phyloP scores from a whole-genome alignment of 2,113 vertebrate genomes.

The Nerophis ophidion region DNA sequence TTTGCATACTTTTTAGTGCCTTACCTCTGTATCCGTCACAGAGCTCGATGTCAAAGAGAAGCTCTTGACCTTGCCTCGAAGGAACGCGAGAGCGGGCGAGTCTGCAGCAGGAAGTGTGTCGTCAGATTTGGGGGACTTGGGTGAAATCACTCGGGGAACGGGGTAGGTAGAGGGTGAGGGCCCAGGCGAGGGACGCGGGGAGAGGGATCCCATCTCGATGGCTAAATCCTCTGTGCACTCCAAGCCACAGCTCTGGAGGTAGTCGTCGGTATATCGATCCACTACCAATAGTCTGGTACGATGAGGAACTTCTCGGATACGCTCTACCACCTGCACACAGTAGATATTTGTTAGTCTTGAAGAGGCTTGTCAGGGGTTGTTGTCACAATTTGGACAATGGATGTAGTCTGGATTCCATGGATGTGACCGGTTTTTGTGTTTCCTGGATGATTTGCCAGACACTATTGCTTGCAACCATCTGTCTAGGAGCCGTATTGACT shows the following conservation, averaged over 20 bases:
- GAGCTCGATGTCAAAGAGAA: conserved; percentile 41
- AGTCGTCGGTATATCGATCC: conserved; percentile 84
- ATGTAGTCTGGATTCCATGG: no score
- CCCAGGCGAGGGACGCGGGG: conserved; percentile 40
- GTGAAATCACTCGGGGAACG: conserved; percentile 18
- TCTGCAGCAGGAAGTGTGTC: conserved; percentile 14
- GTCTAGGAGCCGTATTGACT: no score
- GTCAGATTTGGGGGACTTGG: conserved; percentile 20
- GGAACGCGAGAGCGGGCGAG: conserved; percentile 9
- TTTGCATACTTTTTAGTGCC: background rate
- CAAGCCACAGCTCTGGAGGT: conserved; percentile 73
- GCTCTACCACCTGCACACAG: conserved; percentile 80
- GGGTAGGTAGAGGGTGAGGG: conserved; percentile 44
- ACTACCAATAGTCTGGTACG: conserved; percentile 86
- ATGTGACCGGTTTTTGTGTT: no score
- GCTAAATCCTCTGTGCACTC: conserved; percentile 81
- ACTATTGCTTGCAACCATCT: no score
- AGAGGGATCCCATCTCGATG: conserved; percentile 71
- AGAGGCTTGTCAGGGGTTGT: no score
- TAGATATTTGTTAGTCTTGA: background rate
- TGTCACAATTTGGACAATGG: no score
- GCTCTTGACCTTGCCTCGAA: conserved; percentile 28
- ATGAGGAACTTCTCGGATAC: conserved; percentile 79
- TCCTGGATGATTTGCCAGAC: no score
- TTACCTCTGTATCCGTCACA: conserved; percentile 52